Evolutionary conservation across 2,113 vertebrate species (phyloP).

Genomic region (Epinephelus cyanopodus): DNA sequence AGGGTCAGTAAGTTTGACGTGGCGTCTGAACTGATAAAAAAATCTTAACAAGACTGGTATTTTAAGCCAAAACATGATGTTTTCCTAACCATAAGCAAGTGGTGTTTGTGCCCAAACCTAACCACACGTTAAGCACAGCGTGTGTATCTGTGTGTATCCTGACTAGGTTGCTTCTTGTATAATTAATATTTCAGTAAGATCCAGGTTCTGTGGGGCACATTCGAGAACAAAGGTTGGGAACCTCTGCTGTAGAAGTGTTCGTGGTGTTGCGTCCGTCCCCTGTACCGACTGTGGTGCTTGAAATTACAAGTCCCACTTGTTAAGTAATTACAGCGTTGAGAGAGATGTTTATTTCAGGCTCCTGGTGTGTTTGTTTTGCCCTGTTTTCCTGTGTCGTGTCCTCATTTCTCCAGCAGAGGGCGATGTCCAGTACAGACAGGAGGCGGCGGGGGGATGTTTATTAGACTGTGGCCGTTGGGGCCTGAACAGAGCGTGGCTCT

Average conservation of each 20-base stretch:
- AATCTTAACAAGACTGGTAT: too few relatives aligned
- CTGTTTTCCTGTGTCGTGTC: background rate
- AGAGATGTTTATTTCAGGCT: conserved; percentile 20
- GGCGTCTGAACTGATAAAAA: too few relatives aligned
- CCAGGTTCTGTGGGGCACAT: too few relatives aligned
- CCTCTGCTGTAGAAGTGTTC: background rate
- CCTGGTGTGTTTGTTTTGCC: background rate
- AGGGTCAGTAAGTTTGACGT: too few relatives aligned
- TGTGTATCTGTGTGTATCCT: too few relatives aligned
- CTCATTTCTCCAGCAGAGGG: conserved; percentile 59
- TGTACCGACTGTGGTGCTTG: background rate
- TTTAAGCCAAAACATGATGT: too few relatives aligned
- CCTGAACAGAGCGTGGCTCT: conserved; percentile 77
- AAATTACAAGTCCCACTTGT: background rate
- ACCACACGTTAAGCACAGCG: too few relatives aligned
- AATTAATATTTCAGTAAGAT: too few relatives aligned
- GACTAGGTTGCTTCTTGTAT: too few relatives aligned
- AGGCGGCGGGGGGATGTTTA: conserved; percentile 56
- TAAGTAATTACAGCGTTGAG: background rate
- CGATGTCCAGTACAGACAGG: conserved; percentile 14
- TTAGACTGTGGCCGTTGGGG: conserved; percentile 61
- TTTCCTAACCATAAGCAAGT: too few relatives aligned
- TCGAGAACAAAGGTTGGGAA: background rate
- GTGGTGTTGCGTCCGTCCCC: too few relatives aligned
- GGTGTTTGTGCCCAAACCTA: too few relatives aligned